Evolutionary conservation across 2,888 invertebrate species (phyloP).

Genomic region (Scelioninae gen. 1): DNA sequence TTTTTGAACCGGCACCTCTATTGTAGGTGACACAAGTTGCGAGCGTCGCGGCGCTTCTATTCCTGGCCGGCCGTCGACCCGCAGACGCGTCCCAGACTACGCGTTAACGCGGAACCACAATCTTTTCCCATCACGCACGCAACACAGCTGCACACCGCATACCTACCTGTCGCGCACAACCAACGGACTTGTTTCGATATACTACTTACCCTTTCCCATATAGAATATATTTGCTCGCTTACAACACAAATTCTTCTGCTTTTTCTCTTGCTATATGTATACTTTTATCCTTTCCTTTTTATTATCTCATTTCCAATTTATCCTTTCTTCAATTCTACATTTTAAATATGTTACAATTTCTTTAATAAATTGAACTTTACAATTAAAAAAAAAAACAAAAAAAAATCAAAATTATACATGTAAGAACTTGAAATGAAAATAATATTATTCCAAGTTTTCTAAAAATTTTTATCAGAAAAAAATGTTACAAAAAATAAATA

Average conservation of each 20-base stretch:
- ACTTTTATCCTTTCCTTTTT: background rate
- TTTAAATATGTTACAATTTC: no score
- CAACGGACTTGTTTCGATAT: slow-evolving; percentile 42
- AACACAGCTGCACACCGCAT: slow-evolving; percentile 56
- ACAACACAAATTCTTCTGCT: background rate
- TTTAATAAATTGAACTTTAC: no score
- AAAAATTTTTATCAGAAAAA: no score
- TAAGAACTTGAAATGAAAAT: no score
- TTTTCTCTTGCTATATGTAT: background rate
- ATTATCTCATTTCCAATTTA: no score
- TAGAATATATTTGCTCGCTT: slow-evolving; percentile 2
- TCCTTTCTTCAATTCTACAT: no score
- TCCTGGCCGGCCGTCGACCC: slow-evolving; percentile 83
- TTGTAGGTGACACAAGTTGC: slow-evolving; percentile 79
- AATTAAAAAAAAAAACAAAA: no score
- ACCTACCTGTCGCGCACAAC: slow-evolving; percentile 66
- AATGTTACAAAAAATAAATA: no score
- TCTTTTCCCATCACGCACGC: slow-evolving; percentile 66
- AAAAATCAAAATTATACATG: no score
- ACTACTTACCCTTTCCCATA: slow-evolving; percentile 25
- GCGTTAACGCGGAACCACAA: slow-evolving; percentile 74
- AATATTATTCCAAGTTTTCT: no score
- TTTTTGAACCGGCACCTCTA: slow-evolving; percentile 74
- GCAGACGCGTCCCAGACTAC: slow-evolving; percentile 83
- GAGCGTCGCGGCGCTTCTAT: slow-evolving; percentile 81